phyloP scores from a whole-genome alignment of 2,888 invertebrate genomes.

The Reticulitermes lucifugus region DNA sequence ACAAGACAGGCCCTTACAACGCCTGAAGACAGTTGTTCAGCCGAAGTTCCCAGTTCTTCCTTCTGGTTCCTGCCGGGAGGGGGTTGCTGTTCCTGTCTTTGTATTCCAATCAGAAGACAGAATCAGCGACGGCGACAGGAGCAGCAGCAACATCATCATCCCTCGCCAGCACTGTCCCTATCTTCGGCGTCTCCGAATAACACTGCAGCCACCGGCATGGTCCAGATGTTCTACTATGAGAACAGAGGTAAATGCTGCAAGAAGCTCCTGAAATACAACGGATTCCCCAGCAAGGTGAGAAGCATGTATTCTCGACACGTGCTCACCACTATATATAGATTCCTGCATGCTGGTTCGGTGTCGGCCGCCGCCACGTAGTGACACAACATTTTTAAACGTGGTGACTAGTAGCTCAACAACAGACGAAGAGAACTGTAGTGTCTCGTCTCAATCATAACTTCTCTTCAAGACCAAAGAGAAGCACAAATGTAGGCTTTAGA shows the following conservation, averaged over 20 bases:
- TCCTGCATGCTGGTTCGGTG: not conserved
- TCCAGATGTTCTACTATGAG: slow-evolving; percentile 79
- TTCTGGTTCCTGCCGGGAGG: slow-evolving; percentile 37
- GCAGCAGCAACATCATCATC: slow-evolving; percentile 49
- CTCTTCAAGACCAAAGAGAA: no score
- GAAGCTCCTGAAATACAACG: slow-evolving; percentile 83
- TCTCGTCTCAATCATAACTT: no score
- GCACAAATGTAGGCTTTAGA: no score
- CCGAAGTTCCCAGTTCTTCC: slow-evolving; percentile 21
- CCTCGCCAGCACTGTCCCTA: not conserved
- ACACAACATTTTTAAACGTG: no score
- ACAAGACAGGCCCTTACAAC: not conserved
- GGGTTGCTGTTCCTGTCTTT: slow-evolving; percentile 65
- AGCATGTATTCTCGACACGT: slow-evolving; percentile 1
- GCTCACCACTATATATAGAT: not conserved
- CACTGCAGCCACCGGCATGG: slow-evolving; percentile 64
- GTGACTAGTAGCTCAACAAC: no score
- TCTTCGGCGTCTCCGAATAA: slow-evolving; percentile 51
- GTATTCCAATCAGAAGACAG: slow-evolving; percentile 64
- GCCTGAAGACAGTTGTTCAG: not conserved
- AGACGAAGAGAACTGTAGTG: no score
- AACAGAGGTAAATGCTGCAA: slow-evolving; percentile 86
- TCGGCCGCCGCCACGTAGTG: not conserved
- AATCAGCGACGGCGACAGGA: slow-evolving; percentile 53
- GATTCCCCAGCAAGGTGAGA: slow-evolving; percentile 82